phyloP scores from a whole-genome alignment of 2,888 invertebrate species.

The Hoplodrina blanda region DNA sequence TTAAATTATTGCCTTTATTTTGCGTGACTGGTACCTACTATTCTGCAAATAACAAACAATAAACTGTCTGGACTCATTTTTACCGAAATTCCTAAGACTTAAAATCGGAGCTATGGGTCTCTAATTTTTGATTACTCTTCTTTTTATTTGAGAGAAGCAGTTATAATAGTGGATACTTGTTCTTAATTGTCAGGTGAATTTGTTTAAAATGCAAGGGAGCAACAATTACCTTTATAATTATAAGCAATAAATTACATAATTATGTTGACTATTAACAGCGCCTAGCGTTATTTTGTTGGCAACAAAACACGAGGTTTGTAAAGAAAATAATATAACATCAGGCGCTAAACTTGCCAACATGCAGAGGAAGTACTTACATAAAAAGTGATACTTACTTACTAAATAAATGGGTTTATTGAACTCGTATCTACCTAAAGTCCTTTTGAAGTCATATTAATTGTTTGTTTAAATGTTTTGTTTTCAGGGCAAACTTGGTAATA shows the following conservation, averaged over 20 bases:
- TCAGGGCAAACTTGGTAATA: background rate
- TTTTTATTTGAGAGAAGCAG: no score
- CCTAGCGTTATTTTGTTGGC: conserved; percentile 7
- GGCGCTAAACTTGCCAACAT: conserved; percentile 12
- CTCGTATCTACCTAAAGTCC: background rate
- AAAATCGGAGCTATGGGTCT: no score
- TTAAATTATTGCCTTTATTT: background rate
- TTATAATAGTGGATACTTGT: no score
- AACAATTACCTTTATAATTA: background rate
- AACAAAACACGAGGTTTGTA: background rate
- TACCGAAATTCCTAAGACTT: background rate
- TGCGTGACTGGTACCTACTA: no score
- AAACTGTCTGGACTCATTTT: background rate
- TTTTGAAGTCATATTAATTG: background rate
- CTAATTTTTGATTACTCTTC: no score
- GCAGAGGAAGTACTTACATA: background rate
- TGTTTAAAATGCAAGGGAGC: background rate
- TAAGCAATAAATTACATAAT: background rate
- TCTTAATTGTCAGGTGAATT: background rate
- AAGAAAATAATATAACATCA: background rate
- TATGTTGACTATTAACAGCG: background rate
- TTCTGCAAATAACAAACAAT: background rate
- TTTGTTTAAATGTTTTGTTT: background rate
- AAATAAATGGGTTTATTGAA: conserved; percentile 1
- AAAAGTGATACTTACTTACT: background rate